Conservation (phyloP, 2,888 invertebrate species). For the Onchidella celtica region DNA sequence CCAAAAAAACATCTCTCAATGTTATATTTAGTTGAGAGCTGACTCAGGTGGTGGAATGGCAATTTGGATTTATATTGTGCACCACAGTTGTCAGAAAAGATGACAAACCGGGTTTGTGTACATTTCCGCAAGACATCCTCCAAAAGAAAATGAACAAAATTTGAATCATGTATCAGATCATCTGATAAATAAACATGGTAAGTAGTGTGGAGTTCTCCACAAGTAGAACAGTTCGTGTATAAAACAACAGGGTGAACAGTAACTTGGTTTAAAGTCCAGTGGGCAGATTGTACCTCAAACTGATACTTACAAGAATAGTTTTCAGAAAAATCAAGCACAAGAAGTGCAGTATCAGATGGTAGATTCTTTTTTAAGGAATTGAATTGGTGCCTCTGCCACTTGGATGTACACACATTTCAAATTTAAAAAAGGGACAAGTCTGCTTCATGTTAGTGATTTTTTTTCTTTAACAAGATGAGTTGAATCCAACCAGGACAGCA, state of each 20-base stretch:
- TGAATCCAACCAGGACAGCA: too few species aligned
- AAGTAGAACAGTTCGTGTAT: neutral
- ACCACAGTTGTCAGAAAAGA: conserved; percentile 27
- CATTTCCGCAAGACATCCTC: neutral
- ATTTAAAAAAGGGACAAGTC: neutral
- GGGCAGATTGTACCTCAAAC: neutral
- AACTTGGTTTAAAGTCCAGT: neutral
- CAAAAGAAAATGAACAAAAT: neutral
- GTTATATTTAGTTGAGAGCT: neutral
- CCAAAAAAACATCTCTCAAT: conserved; percentile 29
- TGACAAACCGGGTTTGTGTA: neutral
- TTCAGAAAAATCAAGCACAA: neutral
- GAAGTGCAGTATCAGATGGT: neutral
- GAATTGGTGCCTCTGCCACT: neutral
- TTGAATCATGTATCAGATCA: conserved; percentile 6
- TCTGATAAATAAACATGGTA: neutral
- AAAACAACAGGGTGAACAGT: conserved; percentile 6
- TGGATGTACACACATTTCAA: neutral
- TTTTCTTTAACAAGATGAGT: too few species aligned
- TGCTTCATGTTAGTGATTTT: too few species aligned
- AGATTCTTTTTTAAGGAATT: neutral
- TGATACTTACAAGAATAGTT: conserved; percentile 2
- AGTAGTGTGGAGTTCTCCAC: neutral
- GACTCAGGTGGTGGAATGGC: conserved; percentile 9
- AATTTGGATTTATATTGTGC: conserved; percentile 24